Percentiles rank a stretch among this genome's conserved stretches.
These are phyloP conservation scores for Orchesella cincta DNA, from an alignment of 1,140 invertebrate species.

Conservation along the genomic window DNA sequence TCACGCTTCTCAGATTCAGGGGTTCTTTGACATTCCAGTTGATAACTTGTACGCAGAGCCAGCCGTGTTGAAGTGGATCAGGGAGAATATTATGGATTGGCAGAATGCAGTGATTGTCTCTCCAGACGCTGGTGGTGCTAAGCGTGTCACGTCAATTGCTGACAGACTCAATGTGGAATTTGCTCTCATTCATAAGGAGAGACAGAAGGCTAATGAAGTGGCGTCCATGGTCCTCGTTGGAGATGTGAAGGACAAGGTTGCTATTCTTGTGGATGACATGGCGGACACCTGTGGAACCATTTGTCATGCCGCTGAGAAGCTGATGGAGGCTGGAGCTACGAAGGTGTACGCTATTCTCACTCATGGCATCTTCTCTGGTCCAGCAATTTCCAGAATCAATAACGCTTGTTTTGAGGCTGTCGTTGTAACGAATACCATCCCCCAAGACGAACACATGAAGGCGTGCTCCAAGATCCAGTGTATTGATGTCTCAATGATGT, in stretches of 20 bases:
- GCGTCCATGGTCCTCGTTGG: constrained; percentile 98
- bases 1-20: constrained; percentile 68
- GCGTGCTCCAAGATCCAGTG: constrained; percentile 68
- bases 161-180: constrained; percentile 95
- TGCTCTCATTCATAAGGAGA: constrained; percentile 96
- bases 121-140: constrained; percentile 40
- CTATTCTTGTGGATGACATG: constrained; percentile 98
- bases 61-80: constrained; percentile 30
- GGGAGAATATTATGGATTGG: constrained; percentile 10
- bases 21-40: constrained; percentile 51
- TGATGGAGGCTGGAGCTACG: constrained; percentile 64
- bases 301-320: constrained; percentile 92
- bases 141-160: constrained; percentile 84
- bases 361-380: constrained; percentile 65
- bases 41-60: constrained; percentile 47
- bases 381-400: constrained; percentile 56
- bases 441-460: constrained; percentile 65
- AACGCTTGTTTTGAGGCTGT: constrained; percentile 66
- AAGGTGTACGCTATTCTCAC: constrained; percentile 60
- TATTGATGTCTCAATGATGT: constrained; percentile 97
- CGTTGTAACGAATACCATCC: constrained; percentile 70
- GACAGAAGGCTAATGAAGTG: constrained; percentile 93
- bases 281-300: constrained; percentile 98
- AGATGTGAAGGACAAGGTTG: constrained; percentile 90
- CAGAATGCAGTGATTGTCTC: constrained; percentile 34